Percentiles rank a stretch among this genome's conserved stretches.
phyloP scores from a whole-genome alignment of 2,113 vertebrate genomes.

The Bolborhynchus lineola region DNA sequence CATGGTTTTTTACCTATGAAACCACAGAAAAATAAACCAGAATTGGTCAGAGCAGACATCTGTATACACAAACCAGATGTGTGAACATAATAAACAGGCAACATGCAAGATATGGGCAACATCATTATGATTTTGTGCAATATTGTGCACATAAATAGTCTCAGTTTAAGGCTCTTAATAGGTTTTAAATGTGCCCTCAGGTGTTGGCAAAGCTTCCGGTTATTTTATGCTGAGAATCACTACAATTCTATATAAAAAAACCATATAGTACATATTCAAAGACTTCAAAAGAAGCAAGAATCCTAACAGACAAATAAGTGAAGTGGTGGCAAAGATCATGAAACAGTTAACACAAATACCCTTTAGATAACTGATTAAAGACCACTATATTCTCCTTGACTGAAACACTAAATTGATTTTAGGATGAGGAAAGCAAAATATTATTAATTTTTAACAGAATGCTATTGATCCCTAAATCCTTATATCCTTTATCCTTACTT shows the following conservation, averaged over 20 bases:
- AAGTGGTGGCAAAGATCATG: background rate
- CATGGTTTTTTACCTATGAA: background rate
- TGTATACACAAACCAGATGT: background rate
- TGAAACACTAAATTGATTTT: background rate
- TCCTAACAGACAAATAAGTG: background rate
- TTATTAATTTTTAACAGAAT: background rate
- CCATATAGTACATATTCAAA: background rate
- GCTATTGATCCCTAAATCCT: background rate
- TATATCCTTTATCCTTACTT: conserved; percentile 64
- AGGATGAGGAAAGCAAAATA: background rate
- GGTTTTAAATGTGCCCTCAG: background rate
- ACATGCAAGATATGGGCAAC: background rate
- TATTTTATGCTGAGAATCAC: background rate
- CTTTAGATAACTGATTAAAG: background rate
- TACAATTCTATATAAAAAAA: background rate
- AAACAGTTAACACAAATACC: background rate
- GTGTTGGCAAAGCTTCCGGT: background rate
- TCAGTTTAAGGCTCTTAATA: background rate
- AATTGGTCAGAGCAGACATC: background rate
- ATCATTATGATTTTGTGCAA: background rate
- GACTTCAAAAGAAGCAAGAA: background rate
- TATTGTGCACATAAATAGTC: background rate
- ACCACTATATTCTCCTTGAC: background rate
- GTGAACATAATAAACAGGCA: background rate
- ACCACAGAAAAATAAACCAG: background rate